Conservation (phyloP, 2,888 invertebrate species). For the Liopterus haemorrhoidalis region DNA sequence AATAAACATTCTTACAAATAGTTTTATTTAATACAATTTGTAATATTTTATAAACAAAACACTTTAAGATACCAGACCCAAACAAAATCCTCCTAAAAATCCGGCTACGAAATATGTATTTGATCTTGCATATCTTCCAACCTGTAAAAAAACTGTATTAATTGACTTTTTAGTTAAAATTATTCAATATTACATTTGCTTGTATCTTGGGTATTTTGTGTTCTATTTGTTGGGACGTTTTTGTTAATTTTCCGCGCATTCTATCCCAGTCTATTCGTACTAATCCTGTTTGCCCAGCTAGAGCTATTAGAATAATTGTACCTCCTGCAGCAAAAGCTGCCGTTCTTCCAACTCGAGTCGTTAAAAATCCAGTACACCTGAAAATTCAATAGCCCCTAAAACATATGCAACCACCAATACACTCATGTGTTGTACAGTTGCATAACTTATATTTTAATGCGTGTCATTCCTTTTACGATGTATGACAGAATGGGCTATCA, state of each 20-base stretch:
- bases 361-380: slow-evolving; percentile 63
- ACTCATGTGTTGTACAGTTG: too few species aligned
- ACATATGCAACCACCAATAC: too few species aligned
- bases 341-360: slow-evolving; percentile 79
- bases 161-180: background rate
- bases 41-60: background rate
- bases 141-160: slow-evolving; percentile 51
- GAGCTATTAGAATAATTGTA: slow-evolving; percentile 72
- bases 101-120: slow-evolving; percentile 72
- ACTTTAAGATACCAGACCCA: slow-evolving; percentile 61
- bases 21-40: slow-evolving; percentile 1
- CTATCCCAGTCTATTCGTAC: slow-evolving; percentile 81
- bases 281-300: slow-evolving; percentile 81
- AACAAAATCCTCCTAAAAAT: slow-evolving; percentile 78
- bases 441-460: too few species aligned
- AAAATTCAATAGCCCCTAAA: too few species aligned
- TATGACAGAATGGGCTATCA: too few species aligned
- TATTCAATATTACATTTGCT: slow-evolving; percentile 58
- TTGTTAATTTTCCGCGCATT: slow-evolving; percentile 67
- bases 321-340: slow-evolving; percentile 81
- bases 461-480: too few species aligned
- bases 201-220: slow-evolving; percentile 65
- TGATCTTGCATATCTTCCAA: slow-evolving; percentile 58
- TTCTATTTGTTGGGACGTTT: slow-evolving; percentile 69
- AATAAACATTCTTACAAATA: slow-evolving; percentile 17